Conservation (phyloP, 2,888 invertebrate genomes). For the Marronus borbonicus region DNA sequence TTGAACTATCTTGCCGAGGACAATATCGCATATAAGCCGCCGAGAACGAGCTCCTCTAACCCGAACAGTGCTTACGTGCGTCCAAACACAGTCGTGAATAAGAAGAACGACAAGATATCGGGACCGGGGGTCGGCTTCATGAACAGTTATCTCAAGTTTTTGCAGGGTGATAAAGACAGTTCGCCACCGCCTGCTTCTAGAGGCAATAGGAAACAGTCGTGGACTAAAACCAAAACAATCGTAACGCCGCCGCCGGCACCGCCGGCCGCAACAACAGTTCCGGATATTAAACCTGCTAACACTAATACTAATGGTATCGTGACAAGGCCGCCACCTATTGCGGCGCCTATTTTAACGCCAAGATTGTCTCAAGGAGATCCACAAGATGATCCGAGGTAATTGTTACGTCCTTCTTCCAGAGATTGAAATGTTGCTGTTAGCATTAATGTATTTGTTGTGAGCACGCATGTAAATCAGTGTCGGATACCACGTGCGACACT, state of each 20-base stretch:
- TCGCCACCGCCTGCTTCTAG: slow-evolving; percentile 84
- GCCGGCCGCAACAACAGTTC: slow-evolving; percentile 56
- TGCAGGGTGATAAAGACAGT: slow-evolving; percentile 86
- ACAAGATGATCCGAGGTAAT: slow-evolving; percentile 77
- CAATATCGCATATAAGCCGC: slow-evolving; percentile 51
- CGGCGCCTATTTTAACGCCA: slow-evolving; percentile 63
- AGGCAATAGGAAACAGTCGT: slow-evolving; percentile 77
- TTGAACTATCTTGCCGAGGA: slow-evolving; percentile 82
- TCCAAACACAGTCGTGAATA: slow-evolving; percentile 54
- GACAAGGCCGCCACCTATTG: slow-evolving; percentile 66
- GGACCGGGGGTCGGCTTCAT: slow-evolving; percentile 83
- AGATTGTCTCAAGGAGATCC: slow-evolving; percentile 70
- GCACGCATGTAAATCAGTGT: no score
- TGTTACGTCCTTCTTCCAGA: not conserved
- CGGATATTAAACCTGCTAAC: slow-evolving; percentile 62
- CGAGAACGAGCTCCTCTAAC: slow-evolving; percentile 45
- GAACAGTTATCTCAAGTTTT: slow-evolving; percentile 90
- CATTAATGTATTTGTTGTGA: no score
- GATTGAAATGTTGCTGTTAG: no score
- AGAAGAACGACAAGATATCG: slow-evolving; percentile 43
- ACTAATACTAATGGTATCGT: slow-evolving; percentile 66
- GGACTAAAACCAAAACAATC: slow-evolving; percentile 72
- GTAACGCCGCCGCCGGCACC: not conserved
- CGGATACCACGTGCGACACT: no score
- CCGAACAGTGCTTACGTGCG: slow-evolving; percentile 44